These are phyloP conservation scores for Tyto alba DNA, from an alignment of 2,113 vertebrate genomes.

Conservation along the genomic window DNA sequence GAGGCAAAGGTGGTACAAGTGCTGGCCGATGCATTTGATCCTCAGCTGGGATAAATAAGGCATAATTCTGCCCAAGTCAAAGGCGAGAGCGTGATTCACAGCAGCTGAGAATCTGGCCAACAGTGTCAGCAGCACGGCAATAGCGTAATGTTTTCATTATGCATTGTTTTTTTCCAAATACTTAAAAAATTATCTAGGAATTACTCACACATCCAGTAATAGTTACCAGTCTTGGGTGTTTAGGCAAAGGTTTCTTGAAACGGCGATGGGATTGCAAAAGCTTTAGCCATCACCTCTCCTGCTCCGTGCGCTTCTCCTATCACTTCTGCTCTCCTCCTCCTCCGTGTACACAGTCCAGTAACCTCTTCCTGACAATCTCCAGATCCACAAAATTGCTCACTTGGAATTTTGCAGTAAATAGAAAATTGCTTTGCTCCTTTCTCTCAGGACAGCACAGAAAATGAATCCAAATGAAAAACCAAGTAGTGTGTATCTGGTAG, in stretches of 20 bases:
- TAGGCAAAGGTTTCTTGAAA: constrained; percentile 14
- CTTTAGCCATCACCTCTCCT: neutral
- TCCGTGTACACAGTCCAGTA: constrained; percentile 36
- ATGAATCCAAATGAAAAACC: constrained; percentile 73
- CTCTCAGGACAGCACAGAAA: constrained; percentile 66
- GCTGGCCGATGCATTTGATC: neutral
- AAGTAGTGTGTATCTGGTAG: constrained; percentile 71
- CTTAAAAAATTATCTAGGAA: constrained; percentile 65
- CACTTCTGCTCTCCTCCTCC: constrained; percentile 48
- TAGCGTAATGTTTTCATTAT: constrained; percentile 64
- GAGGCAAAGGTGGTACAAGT: rapidly evolving
- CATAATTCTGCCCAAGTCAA: constrained; percentile 6
- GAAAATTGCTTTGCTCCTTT: constrained; percentile 60
- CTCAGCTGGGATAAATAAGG: constrained; percentile 58
- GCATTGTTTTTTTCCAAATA: constrained; percentile 61
- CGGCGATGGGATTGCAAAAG: neutral
- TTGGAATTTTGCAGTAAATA: constrained; percentile 61
- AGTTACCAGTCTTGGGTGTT: constrained; percentile 46
- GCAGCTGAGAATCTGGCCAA: constrained; percentile 59
- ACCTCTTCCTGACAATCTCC: constrained; percentile 64
- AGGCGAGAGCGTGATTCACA: constrained; percentile 34
- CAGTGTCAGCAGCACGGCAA: constrained; percentile 52
- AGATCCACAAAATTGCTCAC: constrained; percentile 61
- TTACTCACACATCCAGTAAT: constrained; percentile 58
- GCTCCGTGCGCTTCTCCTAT: constrained; percentile 14